Evolutionary conservation across 2,113 vertebrate species (phyloP), one percentile per base, ranked within the genome.

Genomic region (Saccopteryx bilineata): DNA sequence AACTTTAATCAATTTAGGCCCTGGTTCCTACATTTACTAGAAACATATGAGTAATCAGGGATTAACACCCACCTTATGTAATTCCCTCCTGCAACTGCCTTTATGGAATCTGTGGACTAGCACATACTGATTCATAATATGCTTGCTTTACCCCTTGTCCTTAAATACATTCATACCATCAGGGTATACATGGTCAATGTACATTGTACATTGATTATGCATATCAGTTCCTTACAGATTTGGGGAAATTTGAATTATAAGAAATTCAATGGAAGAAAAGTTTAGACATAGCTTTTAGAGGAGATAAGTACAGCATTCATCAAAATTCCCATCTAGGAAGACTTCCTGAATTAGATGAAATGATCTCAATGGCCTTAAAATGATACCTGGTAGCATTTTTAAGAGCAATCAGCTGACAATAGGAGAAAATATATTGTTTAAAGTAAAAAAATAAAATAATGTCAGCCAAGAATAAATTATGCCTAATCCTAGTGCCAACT

Each of bases 381-480:
- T 18, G 23, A 5, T 65, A 17, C 61, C 28, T 85, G 46, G 10
- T 33, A 58, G 50, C 15, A 31, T 26, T 60, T 80, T 80, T 76
- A 72, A 86, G n/a, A 91, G 15, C 46, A 58, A 6, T 79, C 46
- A 65, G 3, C 54, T 92, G 71, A 52, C 3, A 90, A 54, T 52
- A 66, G 26, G 69, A 84, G 33, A 76, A 71, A 61, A 5, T 19
- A 28, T 87, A 18, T 82, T 90, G 9, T 83, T 28, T 87, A 48
- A 95, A 89, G 71, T 90, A 63, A 56, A 28, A 66, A 89, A 56
- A 46, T 60, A 74, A 90, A 74, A 63, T 86, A 31, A 24, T 21
- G 23, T 87, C 63, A 65, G 28, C 82, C 50, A n/a, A 18, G 15
- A 88, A 14, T 18, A 54, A 58, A 26, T 39, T 60, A 13, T 61